Evolutionary conservation across 2,797 vertebrate species (phyloP), one percentile per base, ranked within the genome.

Genomic region (Cyprinella venusta): DNA sequence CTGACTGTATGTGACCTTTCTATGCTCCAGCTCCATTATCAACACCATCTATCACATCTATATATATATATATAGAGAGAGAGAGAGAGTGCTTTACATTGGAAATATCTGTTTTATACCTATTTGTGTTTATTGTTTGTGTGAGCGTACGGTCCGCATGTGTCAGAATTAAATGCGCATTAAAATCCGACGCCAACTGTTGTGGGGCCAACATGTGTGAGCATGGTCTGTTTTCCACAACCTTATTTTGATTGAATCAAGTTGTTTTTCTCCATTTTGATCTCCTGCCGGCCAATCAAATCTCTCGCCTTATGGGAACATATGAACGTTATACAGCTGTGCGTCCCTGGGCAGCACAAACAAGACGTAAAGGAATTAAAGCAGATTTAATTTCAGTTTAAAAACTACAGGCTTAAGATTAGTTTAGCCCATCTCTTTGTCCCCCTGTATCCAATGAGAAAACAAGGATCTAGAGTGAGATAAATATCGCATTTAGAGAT

Each of bases 151-250:
- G 64, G 40, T 21, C 76, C 36, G 71, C 87, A 75, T 18, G 75
- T 65, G 85, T 76, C 64, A 70, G 80, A 85, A 84, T 90, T 90
- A 82, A 89, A 89, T 88, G 89, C 83, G 79, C 84, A 90, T 92
- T 92, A 90, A 91, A 85, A 91, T 81, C 54, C 5, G 8, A 82
- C 87, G 90, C 91, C 90, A 93, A 93, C 87, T 92, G 88, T 92
- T 90, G 85, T 85, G 86, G 61, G 90, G 86, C 84, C 87, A 89
- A 88, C 89, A 89, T 90, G 84, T 86, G 84, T 24, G 63, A 83
- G 48, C 65, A 8, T 79, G 81, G 77, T 76, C 74, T 88, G 80
- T 70, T 84, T 86, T 85, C 54, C 77, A 88, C 83, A 81, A 70
- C 52, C 19, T 78, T 86, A 83, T 86, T 88, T 86, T 88, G 85